Evolutionary conservation across 2,888 invertebrate species (phyloP), one percentile per base, ranked within the genome.

Genomic region (Cephus pygmeus): DNA sequence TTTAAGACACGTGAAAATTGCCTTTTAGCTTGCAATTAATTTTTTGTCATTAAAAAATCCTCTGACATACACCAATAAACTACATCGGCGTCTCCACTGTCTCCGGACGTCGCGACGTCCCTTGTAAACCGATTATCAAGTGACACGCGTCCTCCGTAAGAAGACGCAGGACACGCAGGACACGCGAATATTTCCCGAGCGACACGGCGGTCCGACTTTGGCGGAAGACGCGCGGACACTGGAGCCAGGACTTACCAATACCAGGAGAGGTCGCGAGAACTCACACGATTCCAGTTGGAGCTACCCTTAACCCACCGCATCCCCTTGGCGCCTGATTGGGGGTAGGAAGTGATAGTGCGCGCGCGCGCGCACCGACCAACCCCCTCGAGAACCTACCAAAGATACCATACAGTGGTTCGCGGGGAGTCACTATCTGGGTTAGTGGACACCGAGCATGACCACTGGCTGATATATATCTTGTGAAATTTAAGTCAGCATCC

Each of bases 171-270:
- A 56, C 56, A 56, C 56, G 40, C 56, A 56, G 56, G 23, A 56
- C 23, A 23, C 23, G 56, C 56, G 56, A 56, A 56, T 56, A 56
- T 23, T 23, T 23, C 9, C 1, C 56, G 56, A 56, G 56, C 56
- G 23, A 85, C 86, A 87, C 88, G 86, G 23, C 87, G 85, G 88
- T 90, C 89, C 88, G 88, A 87, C 89, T 83, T 88, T 90, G 88
- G 91, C 90, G 89, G 86, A 88, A 90, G 91, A 89, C 90, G 91
- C 91, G 90, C 90, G 90, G 89, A 87, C 90, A 91, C 91, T 91
- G 91, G 84, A 85, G 84, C 81, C 84, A 85, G 86, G 85, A 89
- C 86, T 88, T 86, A 82, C 84, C 82, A 83, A 81, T 86, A 86
- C 79, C 77, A 77, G 81, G 81, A 83, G 73, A 36, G 81, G 56